Evolutionary conservation across 2,888 invertebrate species (phyloP), one percentile per base, ranked within the genome.

Genomic region (Leptinotarsa haldemani): DNA sequence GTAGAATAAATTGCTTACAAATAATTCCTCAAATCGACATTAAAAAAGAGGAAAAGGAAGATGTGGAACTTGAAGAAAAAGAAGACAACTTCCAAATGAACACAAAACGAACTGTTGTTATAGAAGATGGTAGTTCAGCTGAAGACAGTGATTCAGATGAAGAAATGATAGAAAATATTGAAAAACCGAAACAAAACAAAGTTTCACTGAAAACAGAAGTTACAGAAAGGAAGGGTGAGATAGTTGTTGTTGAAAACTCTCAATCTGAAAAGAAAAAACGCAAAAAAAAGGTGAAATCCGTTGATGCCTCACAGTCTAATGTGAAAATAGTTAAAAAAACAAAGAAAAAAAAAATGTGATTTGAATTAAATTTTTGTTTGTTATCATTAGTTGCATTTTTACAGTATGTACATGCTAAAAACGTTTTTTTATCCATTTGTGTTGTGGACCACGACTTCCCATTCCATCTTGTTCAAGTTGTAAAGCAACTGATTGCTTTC

Each of bases 1-100:
- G 94, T 84, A 90, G 95, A 82, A 91, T 95, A 16, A 94, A 94
- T 18, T 94, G 94, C 83, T 85, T 95, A 68, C 88, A 91, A 70
- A 86, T 94, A 47, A 88, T 92, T 3, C 75, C 81, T 88, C 83
- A 88, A 89, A 74, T 80, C 67, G 71, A 81, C 71, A 70, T 82
- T 46, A 81, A 84, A 78, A 79, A 82, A 69, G 82, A 85, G 80
- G 73, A 78, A 74, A 79, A 79, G 71, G 65, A 74, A 12, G 70
- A 75, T 47, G 70, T 79, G 70, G 67, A 77, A 65, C 87, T 82
- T 75, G 87, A 82, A 74, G 70, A 88, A 82, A 80, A 87, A 40
- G 73, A 73, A 56, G 75, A 84, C 75, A 68, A 25, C 46, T 56
- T 46, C 53, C 66, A 12, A 48, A 75, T 68, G 13, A 70, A 20